Conservation (phyloP, 1,140 invertebrate genomes). For the Bombus pyrosoma region DNA sequence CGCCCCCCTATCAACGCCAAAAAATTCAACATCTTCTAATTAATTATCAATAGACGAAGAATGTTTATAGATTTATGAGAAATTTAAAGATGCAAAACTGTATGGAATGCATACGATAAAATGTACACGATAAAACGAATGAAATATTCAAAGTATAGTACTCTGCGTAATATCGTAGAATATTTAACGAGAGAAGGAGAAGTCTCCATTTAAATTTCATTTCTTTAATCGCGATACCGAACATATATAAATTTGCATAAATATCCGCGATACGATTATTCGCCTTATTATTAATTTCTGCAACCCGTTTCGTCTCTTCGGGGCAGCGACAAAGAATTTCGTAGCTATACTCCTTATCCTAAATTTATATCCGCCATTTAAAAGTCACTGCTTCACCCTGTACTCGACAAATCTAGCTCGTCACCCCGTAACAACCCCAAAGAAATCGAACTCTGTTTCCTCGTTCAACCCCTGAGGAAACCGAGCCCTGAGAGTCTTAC, state of each 20-base stretch:
- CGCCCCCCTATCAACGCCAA: neutral
- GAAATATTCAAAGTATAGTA: neutral
- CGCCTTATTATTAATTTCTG: neutral
- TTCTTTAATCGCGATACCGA: neutral
- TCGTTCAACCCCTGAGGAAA: neutral
- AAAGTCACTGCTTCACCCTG: slow-evolving; percentile 23
- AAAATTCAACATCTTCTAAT: neutral
- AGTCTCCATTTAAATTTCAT: neutral
- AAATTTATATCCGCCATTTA: neutral
- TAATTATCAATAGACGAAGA: neutral
- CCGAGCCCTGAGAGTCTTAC: neutral
- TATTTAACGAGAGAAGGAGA: neutral
- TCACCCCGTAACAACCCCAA: neutral
- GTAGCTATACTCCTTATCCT: neutral
- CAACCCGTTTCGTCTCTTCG: too few relatives aligned
- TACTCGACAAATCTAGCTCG: neutral
- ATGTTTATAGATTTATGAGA: neutral
- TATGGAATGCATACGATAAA: too few relatives aligned
- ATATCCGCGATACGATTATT: neutral
- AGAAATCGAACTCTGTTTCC: neutral
- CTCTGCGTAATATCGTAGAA: too few relatives aligned
- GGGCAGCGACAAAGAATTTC: neutral
- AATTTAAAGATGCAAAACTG: neutral
- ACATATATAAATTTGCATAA: neutral
- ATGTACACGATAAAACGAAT: too few relatives aligned